These are phyloP conservation scores for Meles meles DNA, from an alignment of 2,113 vertebrate genomes.

Conservation along the genomic window DNA sequence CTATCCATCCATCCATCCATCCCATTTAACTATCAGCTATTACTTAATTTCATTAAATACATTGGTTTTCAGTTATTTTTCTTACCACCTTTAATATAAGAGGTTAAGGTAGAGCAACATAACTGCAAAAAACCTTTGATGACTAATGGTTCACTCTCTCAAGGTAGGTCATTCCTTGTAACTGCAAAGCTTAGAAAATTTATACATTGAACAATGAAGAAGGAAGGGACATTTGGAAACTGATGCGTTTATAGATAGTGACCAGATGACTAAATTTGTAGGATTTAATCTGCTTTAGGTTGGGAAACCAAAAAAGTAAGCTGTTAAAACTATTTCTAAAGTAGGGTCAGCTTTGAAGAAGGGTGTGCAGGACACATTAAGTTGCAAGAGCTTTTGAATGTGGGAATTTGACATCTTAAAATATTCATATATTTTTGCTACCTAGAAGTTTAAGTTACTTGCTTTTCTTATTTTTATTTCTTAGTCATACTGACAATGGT, in stretches of 20 bases:
- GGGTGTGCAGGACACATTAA: neutral
- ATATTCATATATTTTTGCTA: neutral
- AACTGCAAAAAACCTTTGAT: neutral
- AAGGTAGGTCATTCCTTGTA: neutral
- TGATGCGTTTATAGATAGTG: neutral
- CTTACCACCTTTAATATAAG: neutral
- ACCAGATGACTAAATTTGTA: neutral
- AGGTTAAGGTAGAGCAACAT: neutral
- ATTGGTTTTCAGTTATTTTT: neutral
- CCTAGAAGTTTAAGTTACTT: neutral
- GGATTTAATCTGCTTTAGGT: neutral
- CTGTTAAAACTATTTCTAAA: neutral
- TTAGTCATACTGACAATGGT: neutral
- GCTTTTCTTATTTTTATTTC: slow-evolving; percentile 1
- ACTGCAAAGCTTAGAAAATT: neutral
- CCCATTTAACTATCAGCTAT: neutral
- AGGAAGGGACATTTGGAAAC: neutral
- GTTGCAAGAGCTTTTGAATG: neutral
- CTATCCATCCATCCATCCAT: neutral
- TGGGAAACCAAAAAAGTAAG: neutral
- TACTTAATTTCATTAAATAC: neutral
- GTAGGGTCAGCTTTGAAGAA: neutral
- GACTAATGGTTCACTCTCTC: neutral
- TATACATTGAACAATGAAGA: neutral
- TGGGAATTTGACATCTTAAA: neutral